These are phyloP conservation scores for Tetranychus truncatus DNA, from an alignment of 2,888 invertebrate genomes.

Conservation along the genomic window DNA sequence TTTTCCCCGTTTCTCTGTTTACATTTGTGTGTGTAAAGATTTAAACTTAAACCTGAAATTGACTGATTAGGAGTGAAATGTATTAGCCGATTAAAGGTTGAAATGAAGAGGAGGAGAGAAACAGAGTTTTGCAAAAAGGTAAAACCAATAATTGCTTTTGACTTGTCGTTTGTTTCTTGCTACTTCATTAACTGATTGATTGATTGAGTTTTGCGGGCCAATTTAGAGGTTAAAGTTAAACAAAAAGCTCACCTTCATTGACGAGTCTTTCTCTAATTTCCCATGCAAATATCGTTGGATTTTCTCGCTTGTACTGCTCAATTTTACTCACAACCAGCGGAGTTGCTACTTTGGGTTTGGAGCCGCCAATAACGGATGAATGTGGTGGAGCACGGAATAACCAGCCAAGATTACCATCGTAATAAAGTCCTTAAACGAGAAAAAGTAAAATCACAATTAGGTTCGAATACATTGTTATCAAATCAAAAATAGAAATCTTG, in stretches of 20 bases:
- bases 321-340: slow-evolving; percentile 92
- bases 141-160: too few species aligned
- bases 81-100: too few species aligned
- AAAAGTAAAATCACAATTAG: neutral
- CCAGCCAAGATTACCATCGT: neutral
- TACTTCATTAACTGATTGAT: too few species aligned
- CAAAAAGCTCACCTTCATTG: slow-evolving; percentile 56
- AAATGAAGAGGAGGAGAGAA: too few species aligned
- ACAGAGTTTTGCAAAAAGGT: too few species aligned
- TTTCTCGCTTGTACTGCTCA: slow-evolving; percentile 91
- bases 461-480: neutral
- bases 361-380: slow-evolving; percentile 56
- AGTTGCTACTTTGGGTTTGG: slow-evolving; percentile 92
- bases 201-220: too few species aligned
- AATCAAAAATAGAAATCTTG: too few species aligned
- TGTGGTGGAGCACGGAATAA: slow-evolving; percentile 7
- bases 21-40: too few species aligned
- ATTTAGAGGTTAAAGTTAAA: neutral
- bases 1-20: too few species aligned
- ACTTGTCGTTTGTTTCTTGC: too few species aligned
- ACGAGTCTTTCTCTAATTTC: slow-evolving; percentile 90
- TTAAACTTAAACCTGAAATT: too few species aligned
- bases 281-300: slow-evolving; percentile 97
- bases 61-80: too few species aligned
- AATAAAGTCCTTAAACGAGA: neutral